These are phyloP conservation scores for Oscheius sp. DNA, from an alignment of 2,888 invertebrate genomes.

Conservation along the genomic window DNA sequence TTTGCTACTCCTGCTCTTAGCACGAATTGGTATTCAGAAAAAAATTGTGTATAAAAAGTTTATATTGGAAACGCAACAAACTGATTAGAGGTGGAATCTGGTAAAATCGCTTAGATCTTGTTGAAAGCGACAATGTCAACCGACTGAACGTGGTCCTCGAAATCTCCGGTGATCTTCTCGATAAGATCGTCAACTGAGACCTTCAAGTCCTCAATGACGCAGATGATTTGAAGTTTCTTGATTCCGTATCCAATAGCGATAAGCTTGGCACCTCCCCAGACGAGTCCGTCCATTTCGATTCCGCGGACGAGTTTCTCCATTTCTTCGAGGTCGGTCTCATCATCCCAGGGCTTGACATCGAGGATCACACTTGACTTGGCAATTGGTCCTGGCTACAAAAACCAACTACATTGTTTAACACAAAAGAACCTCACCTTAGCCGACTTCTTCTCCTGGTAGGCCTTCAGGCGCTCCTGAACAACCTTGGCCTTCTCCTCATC, in stretches of 20 bases:
- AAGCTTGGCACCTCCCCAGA: slow-evolving; percentile 87
- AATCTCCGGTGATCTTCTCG: slow-evolving; percentile 64
- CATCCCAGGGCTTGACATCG: slow-evolving; percentile 97
- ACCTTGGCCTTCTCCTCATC: slow-evolving; percentile 77
- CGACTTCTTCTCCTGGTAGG: slow-evolving; percentile 92
- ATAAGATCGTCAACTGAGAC: slow-evolving; percentile 69
- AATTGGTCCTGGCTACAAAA: slow-evolving; percentile 84
- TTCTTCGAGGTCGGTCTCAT: slow-evolving; percentile 91
- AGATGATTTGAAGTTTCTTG: slow-evolving; percentile 70
- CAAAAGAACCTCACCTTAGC: slow-evolving; percentile 80
- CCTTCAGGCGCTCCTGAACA: slow-evolving; percentile 88
- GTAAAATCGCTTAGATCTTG: slow-evolving; percentile 59
- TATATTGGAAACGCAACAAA: slow-evolving; percentile 14
- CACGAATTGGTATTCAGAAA: no score
- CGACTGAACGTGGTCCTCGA: slow-evolving; percentile 66
- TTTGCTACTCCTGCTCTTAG: no score
- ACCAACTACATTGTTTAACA: not conserved
- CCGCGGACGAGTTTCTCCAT: slow-evolving; percentile 87
- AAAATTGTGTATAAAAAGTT: not conserved
- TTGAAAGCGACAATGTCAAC: slow-evolving; percentile 72
- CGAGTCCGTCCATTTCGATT: slow-evolving; percentile 88
- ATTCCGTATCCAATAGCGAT: slow-evolving; percentile 65
- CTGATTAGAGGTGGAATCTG: not conserved
- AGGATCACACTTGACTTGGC: slow-evolving; percentile 94
- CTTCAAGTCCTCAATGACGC: slow-evolving; percentile 69